These are phyloP conservation scores for Leptopilina clavipes DNA, from an alignment of 1,140 invertebrate species.

Conservation along the genomic window DNA sequence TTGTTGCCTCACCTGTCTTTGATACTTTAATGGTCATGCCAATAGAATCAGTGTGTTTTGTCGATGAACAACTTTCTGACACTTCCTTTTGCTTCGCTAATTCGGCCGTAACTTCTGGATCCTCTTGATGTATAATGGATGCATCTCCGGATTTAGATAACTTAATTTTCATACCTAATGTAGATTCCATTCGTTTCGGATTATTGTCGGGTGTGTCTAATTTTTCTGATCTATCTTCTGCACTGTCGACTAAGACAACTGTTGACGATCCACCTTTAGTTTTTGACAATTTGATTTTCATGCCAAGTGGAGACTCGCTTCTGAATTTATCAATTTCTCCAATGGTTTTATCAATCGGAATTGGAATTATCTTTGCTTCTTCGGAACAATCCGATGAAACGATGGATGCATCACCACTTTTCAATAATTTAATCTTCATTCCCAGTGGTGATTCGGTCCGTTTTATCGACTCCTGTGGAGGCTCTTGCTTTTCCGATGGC, in stretches of 20 bases:
- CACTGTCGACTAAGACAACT: conserved; percentile 56
- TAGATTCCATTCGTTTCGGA: conserved; percentile 64
- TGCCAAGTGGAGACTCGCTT: conserved; percentile 66
- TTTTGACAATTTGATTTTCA: conserved; percentile 69
- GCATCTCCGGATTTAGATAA: conserved; percentile 62
- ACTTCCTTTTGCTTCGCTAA: conserved; percentile 43
- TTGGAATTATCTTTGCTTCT: neutral
- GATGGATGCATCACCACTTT: conserved; percentile 70
- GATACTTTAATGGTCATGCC: conserved; percentile 68
- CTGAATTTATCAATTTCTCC: conserved; percentile 12
- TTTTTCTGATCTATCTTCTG: conserved; percentile 37
- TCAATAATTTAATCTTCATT: conserved; percentile 73
- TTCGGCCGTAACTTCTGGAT: neutral
- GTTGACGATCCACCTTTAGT: conserved; percentile 65
- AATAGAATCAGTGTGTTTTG: conserved; percentile 51
- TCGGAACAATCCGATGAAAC: conserved; percentile 45
- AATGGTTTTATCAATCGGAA: conserved; percentile 44
- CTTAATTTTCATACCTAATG: conserved; percentile 69
- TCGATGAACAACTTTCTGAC: conserved; percentile 40
- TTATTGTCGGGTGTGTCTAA: neutral
- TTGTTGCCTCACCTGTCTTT: conserved; percentile 67
- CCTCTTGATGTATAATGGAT: conserved; percentile 56
- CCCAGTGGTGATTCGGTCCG: conserved; percentile 67
- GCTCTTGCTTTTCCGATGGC: conserved; percentile 54
- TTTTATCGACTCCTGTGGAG: conserved; percentile 41